These are phyloP conservation scores for Argynnis bischoffii DNA, from an alignment of 2,888 invertebrate species.

Conservation along the genomic window DNA sequence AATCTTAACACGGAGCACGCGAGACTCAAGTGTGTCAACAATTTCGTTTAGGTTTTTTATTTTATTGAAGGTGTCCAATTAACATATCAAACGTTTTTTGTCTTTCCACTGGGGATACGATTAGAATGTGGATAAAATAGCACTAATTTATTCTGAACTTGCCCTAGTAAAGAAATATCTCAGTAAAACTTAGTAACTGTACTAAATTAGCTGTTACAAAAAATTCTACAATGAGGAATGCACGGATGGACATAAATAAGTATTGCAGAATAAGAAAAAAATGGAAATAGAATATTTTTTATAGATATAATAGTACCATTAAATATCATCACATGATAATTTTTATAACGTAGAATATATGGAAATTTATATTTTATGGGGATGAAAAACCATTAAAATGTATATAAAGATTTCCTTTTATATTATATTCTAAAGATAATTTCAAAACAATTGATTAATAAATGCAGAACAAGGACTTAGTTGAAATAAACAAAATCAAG, in stretches of 20 bases:
- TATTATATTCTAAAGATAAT: too few relatives aligned
- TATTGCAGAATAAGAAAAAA: too few relatives aligned
- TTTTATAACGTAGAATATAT: too few relatives aligned
- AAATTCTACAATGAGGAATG: background rate
- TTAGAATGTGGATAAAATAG: conserved; percentile 16
- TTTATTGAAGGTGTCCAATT: conserved; percentile 13
- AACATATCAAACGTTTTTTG: conserved; percentile 19
- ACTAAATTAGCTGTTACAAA: background rate
- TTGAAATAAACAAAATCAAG: conserved; percentile 6
- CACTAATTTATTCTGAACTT: conserved; percentile 17
- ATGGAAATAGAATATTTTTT: too few relatives aligned
- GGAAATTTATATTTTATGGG: too few relatives aligned
- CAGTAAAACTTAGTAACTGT: background rate
- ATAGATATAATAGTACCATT: too few relatives aligned
- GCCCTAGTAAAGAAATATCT: conserved; percentile 6
- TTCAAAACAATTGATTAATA: too few relatives aligned
- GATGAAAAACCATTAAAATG: too few relatives aligned
- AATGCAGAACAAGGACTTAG: background rate
- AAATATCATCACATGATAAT: too few relatives aligned
- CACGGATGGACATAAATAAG: too few relatives aligned
- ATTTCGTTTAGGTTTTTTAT: conserved; percentile 33
- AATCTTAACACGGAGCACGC: conserved; percentile 67
- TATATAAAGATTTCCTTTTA: too few relatives aligned
- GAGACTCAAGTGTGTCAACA: conserved; percentile 48
- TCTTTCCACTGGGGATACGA: conserved; percentile 4